phyloP scores from a whole-genome alignment of 2,797 vertebrate genomes.

The Cyprinodon diabolis region DNA sequence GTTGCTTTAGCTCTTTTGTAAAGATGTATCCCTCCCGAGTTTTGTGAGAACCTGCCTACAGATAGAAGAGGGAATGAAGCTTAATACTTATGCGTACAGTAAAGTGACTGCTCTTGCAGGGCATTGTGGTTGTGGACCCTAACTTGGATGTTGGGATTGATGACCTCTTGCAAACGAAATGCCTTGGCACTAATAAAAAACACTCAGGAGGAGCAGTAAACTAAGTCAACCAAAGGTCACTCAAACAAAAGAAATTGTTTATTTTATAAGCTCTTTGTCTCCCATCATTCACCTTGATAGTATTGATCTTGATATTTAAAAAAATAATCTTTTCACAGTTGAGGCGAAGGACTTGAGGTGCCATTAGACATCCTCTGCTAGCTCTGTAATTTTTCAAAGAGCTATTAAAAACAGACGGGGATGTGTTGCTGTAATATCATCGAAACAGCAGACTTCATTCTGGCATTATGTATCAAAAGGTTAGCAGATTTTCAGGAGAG shows the following conservation, averaged over 20 bases:
- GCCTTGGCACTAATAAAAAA: conserved; percentile 48
- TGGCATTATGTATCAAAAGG: conserved; percentile 16
- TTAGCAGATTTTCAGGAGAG: conserved; percentile 2
- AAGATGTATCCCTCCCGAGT: not conserved
- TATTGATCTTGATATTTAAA: conserved; percentile 13
- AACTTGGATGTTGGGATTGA: conserved; percentile 32
- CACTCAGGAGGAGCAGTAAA: conserved; percentile 36
- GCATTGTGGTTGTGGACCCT: conserved; percentile 1
- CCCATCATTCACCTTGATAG: conserved; percentile 9
- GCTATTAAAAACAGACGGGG: not conserved
- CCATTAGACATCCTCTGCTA: not conserved
- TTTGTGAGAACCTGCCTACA: conserved; percentile 24
- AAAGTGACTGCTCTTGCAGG: not conserved
- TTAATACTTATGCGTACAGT: not conserved
- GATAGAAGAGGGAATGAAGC: conserved; percentile 16
- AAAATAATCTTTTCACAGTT: conserved; percentile 4
- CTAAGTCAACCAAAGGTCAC: conserved; percentile 56
- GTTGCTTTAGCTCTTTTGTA: conserved; percentile 19
- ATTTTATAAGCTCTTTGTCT: conserved; percentile 14
- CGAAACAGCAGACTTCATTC: conserved; percentile 19
- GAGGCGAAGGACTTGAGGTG: not conserved
- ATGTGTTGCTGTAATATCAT: conserved; percentile 9
- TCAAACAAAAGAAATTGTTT: conserved; percentile 13
- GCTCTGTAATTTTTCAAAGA: conserved; percentile 10
- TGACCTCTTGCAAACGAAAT: conserved; percentile 26